phyloP scores from a whole-genome alignment of 2,113 vertebrate species.

The Alethe castanea region DNA sequence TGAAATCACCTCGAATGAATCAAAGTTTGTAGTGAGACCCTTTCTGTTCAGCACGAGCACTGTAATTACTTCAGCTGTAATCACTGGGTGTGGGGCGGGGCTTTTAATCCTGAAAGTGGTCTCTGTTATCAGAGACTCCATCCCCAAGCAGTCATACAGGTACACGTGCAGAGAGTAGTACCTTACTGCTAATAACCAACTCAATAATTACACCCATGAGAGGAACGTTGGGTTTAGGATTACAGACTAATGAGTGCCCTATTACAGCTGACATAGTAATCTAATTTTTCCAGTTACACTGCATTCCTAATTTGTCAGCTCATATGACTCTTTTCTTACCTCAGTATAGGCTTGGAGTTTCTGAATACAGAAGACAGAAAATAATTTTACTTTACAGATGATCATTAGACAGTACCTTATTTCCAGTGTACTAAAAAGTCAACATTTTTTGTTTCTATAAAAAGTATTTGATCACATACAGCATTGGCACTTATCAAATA shows the following conservation, averaged over 20 bases:
- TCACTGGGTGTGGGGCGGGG: neutral
- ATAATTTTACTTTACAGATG: neutral
- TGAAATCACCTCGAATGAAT: neutral
- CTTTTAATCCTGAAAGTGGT: fast-evolving
- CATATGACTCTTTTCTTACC: neutral
- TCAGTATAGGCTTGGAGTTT: neutral
- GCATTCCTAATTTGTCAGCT: neutral
- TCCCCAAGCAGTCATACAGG: neutral
- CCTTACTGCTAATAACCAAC: neutral
- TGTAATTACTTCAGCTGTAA: neutral
- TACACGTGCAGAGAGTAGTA: neutral
- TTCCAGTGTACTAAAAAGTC: neutral
- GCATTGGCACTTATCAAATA: neutral
- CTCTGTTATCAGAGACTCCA: neutral
- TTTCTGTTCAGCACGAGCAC: neutral
- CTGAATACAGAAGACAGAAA: neutral
- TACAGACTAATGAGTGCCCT: neutral
- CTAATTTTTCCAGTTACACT: neutral
- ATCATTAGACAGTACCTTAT: neutral
- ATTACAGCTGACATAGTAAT: neutral
- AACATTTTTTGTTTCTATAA: neutral
- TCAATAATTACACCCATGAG: neutral
- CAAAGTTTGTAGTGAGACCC: neutral
- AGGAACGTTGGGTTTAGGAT: neutral
- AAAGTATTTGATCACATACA: neutral